A percentile compares a stretch with the other conserved stretches of the same genome.
phyloP scores from a whole-genome alignment of 2,113 vertebrate species.

The Pachyramphus minor region DNA sequence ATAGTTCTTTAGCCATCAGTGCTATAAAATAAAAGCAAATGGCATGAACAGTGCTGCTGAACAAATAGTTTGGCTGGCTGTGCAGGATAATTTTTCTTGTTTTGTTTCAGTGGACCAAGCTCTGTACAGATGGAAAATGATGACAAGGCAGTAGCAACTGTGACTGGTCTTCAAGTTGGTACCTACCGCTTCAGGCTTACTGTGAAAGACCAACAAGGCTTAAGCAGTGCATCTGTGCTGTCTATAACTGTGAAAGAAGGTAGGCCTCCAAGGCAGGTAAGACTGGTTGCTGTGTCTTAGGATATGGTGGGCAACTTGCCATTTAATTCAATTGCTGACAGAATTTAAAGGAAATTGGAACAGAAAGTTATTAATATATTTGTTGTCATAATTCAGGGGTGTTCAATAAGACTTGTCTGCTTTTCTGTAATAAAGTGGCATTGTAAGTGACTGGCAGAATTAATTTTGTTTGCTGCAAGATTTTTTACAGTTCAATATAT shows the following conservation, averaged over 20 bases:
- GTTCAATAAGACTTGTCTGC: background rate
- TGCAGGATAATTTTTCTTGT: background rate
- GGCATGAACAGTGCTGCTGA: background rate
- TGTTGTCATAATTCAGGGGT: background rate
- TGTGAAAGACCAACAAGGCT: slow-evolving; percentile 81
- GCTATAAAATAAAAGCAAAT: background rate
- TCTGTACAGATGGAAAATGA: slow-evolving; percentile 73
- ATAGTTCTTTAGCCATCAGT: background rate
- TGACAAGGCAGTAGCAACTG: slow-evolving; percentile 76
- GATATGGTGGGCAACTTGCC: background rate
- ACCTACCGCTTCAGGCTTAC: slow-evolving; percentile 83
- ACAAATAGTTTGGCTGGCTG: background rate
- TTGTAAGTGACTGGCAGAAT: background rate
- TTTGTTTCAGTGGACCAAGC: slow-evolving; percentile 77
- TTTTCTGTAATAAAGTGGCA: background rate
- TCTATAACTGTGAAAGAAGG: slow-evolving; percentile 80
- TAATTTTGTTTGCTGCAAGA: background rate
- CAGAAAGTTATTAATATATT: background rate
- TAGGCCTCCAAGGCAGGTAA: slow-evolving; percentile 83
- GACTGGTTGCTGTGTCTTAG: background rate
- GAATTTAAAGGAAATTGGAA: background rate
- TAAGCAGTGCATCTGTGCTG: slow-evolving; percentile 74
- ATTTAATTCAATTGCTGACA: background rate
- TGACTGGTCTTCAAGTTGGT: slow-evolving; percentile 76
- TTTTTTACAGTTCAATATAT: background rate